Conservation (phyloP, 2,113 vertebrate genomes). For the Gnathonemus longibarbis region DNA sequence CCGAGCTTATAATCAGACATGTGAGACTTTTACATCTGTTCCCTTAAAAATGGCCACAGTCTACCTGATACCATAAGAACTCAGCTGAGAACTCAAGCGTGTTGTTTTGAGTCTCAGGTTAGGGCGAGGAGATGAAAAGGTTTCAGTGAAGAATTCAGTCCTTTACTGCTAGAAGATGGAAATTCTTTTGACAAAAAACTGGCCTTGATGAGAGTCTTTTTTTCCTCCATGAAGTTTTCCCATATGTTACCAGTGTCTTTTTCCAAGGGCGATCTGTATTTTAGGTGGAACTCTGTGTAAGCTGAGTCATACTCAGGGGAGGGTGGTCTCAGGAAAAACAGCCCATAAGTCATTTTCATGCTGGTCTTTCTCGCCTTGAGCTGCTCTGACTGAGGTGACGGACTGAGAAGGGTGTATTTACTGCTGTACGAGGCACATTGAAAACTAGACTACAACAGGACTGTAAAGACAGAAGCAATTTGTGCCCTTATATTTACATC, state of each 20-base stretch:
- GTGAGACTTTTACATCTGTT: not conserved
- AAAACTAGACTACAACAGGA: not conserved
- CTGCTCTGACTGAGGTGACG: constrained; percentile 22
- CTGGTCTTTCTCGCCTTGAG: constrained; percentile 35
- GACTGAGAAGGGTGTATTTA: constrained; percentile 14
- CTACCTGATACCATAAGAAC: not conserved
- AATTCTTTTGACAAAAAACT: not conserved
- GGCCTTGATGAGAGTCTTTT: not conserved
- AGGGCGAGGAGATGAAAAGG: not conserved
- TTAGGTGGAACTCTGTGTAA: constrained; percentile 38
- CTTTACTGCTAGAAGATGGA: not conserved
- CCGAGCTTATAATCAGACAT: not conserved
- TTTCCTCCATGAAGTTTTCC: constrained; percentile 18
- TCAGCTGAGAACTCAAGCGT: not conserved
- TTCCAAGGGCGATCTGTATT: constrained; percentile 42
- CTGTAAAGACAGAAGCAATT: not conserved
- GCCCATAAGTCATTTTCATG: constrained; percentile 41
- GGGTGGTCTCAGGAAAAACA: constrained; percentile 25
- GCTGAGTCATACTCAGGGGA: constrained; percentile 39
- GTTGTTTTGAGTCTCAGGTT: not conserved
- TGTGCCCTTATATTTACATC: not conserved
- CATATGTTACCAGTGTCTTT: constrained; percentile 17
- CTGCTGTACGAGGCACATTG: not conserved
- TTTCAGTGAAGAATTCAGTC: not conserved
- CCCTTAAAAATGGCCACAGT: not conserved